Base-by-base conservation (phyloP, 2,113 vertebrate genomes). In the Coregonus clupeaformis region DNA sequence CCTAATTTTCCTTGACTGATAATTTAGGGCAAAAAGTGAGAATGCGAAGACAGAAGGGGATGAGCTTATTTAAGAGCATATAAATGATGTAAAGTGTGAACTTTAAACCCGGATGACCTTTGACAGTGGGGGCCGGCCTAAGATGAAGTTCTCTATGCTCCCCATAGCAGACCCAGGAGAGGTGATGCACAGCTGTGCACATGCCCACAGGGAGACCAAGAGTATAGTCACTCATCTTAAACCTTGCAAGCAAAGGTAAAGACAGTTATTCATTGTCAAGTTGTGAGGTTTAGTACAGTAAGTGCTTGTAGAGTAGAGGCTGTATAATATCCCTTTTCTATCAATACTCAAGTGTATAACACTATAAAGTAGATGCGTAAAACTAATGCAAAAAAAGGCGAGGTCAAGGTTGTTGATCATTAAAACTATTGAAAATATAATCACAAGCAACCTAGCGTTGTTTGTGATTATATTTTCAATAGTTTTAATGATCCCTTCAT, bases 51-150 rank as follows among this genome's bases (percentile, higher is more conserved):
- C 94, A 80, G 80, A 82, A 86, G 83, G 90, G 89, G 92, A 93
- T 86, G 85, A 88, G 87, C 94, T 94, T 94, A 94, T 95, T 97
- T 96, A 93, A 83, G 92, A 94, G 92, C 92, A 94, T 94, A 95
- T 94, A 95, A 95, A 96, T 95, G 95, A 93, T 91, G 88, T 92
- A 85, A 92, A 92, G 92, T 93, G 87, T 92, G 92, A 95, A 96
- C 96, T 95, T 90, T 96, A 90, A 95, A 95, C 95, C 93, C 80
- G 81, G 6, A 62, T 92, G 93, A 95, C 96, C 96, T 96, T 94
- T 96, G 94, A 95, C 95, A 94, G 93, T 92, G 84, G 86, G 95
- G 94, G 93, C 92, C 82, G 49, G 83, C 77, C 91, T 92, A 91
- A 93, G 94, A 93, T 96, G 93, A 96, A 96, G 95, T 92, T 93